Base-by-base conservation (phyloP, 1,140 invertebrate genomes). In the Cydia amplana region DNA sequence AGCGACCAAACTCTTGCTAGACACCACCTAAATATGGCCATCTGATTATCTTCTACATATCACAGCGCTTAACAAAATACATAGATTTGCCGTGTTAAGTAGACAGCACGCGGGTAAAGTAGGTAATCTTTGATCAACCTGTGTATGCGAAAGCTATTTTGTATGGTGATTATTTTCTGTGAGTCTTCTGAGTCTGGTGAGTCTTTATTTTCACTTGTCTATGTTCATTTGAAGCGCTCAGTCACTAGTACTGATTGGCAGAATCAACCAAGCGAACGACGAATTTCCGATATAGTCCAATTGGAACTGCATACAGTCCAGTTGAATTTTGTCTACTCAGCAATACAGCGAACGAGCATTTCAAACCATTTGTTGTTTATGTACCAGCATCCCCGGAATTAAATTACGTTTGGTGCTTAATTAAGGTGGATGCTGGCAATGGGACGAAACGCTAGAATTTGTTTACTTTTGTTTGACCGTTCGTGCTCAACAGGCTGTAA, bases 371-470 rank as follows among this genome's bases (percentile, higher is more conserved):
- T 23, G 9, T 60, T 60, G 55, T 60, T 60, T 23, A 51, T 12
- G 18, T 60, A 23, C 55, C 9, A 60, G 55, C n/a, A 18, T 60
- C 7, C 51, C 20, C 18, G 20, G 5, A 60, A 60, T 60, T 60
- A 60, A 23, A 60, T 60, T 60, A 60, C 55, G n/a, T 60, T 60
- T n/a, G 20, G 20, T 60, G 55, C 20, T 60, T 60, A 60, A 60
- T 60, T 60, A 60, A 60, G 18, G 23, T 7, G 55, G 25, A 36
- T 28, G 64, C 32, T 4, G 65, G 65, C 64, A 67, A 67, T 70
- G 9, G 14, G 28, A 36, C 16, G 23, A 14, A 70, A 36, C 25
- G 16, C 23, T 10, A 18, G 6, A 36, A 32, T 70, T 70, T 32
- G 55, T 60, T 20, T 60, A 10, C 6, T 7, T 60, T 60, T 55